Evolutionary conservation across 1,140 invertebrate genomes (phyloP).

Genomic region (Pachyrhynchus sulphureomaculatus): DNA sequence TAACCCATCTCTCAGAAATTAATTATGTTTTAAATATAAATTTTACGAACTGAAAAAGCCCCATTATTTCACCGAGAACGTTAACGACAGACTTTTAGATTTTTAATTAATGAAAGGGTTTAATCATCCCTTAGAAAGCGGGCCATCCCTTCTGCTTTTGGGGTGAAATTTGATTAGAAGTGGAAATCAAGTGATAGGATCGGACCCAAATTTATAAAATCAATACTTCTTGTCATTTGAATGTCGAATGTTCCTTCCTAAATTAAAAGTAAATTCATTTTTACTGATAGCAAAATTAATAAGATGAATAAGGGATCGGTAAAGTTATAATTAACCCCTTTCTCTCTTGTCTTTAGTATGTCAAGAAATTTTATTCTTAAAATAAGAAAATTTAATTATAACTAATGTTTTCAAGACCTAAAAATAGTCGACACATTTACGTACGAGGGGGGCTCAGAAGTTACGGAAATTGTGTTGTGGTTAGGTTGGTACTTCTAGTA

Average conservation of each 20-base stretch:
- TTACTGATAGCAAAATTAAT: too few species aligned
- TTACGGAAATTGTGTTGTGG: too few species aligned
- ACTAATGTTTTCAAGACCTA: too few species aligned
- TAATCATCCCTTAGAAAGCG: slow-evolving; percentile 23
- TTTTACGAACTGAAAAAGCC: slow-evolving; percentile 16
- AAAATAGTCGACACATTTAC: too few species aligned
- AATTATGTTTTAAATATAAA: slow-evolving; percentile 9
- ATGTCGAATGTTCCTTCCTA: neutral
- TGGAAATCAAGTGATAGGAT: slow-evolving; percentile 7
- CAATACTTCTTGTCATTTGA: slow-evolving; percentile 4
- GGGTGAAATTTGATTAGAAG: slow-evolving; percentile 22
- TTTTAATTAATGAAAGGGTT: slow-evolving; percentile 27
- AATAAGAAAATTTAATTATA: too few species aligned
- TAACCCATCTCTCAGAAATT: slow-evolving; percentile 10
- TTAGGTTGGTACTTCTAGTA: too few species aligned
- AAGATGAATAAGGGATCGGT: too few species aligned
- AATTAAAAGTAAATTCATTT: slow-evolving; percentile 14
- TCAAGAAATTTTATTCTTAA: too few species aligned
- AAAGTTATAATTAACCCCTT: too few species aligned
- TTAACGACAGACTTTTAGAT: slow-evolving; percentile 20
- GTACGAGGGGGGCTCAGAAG: too few species aligned
- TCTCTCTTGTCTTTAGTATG: too few species aligned
- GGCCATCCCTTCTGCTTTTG: slow-evolving; percentile 4
- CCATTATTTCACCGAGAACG: slow-evolving; percentile 14
- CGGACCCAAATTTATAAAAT: slow-evolving; percentile 15